Conservation (phyloP, 2,888 invertebrate genomes). For the Morinoia aosen region DNA sequence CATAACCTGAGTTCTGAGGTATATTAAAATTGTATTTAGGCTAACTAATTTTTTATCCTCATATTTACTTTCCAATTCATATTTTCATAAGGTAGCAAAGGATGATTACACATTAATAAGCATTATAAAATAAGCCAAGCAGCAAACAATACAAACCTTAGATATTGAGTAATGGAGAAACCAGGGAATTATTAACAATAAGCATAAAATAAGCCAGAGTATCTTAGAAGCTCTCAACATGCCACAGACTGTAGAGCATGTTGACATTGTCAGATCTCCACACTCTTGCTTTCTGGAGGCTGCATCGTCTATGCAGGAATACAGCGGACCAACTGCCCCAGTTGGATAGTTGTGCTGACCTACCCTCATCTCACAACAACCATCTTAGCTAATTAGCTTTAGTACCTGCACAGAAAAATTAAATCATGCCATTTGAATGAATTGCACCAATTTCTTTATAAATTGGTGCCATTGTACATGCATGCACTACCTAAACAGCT, state of each 20-base stretch:
- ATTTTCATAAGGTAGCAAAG: no score
- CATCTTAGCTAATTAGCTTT: background rate
- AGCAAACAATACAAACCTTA: constrained; percentile 12
- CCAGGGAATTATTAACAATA: constrained; percentile 41
- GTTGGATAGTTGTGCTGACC: background rate
- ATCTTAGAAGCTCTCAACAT: constrained; percentile 26
- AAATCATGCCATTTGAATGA: background rate
- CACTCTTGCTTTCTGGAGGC: background rate
- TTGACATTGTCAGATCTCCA: background rate
- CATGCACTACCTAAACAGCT: no score
- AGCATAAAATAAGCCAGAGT: constrained; percentile 19
- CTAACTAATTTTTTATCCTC: no score
- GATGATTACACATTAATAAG: background rate
- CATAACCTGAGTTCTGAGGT: no score
- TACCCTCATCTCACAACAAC: background rate
- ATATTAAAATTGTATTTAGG: no score
- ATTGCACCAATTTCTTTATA: no score
- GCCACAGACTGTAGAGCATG: background rate
- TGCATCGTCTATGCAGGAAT: background rate
- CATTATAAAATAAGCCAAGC: background rate
- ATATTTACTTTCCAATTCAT: no score
- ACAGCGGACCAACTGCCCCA: background rate
- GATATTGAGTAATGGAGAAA: constrained; percentile 46
- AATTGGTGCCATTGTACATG: no score
- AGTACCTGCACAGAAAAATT: background rate